A percentile compares a stretch with the other conserved stretches of the same genome.
These are phyloP conservation scores for Whitmania pigra DNA, from an alignment of 1,140 invertebrate genomes.

Conservation along the genomic window DNA sequence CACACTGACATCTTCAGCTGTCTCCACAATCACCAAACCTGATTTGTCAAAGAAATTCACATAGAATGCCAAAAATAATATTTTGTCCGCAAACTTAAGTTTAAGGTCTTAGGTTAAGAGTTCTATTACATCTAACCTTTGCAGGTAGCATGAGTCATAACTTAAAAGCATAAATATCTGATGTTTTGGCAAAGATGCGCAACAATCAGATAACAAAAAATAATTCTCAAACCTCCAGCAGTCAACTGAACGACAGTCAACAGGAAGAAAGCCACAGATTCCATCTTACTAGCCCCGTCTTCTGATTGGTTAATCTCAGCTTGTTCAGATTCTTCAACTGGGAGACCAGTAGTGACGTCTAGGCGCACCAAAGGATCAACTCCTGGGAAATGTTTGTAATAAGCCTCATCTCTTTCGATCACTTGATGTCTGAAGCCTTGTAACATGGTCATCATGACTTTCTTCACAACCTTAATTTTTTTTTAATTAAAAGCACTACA, in stretches of 20 bases:
- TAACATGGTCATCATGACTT: background rate
- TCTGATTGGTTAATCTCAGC: background rate
- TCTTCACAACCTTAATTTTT: background rate
- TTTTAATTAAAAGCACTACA: background rate
- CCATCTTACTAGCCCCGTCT: background rate
- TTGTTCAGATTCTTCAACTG: constrained; percentile 3
- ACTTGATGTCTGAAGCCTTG: background rate
- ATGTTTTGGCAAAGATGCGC: no score
- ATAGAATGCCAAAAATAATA: background rate
- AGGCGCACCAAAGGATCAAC: constrained; percentile 5
- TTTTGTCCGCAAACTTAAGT: no score
- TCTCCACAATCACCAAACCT: background rate
- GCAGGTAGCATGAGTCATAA: background rate
- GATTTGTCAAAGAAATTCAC: background rate
- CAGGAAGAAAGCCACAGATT: constrained; percentile 6
- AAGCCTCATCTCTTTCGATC: background rate
- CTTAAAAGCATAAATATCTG: no score
- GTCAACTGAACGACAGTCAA: background rate
- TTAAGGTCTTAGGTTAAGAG: background rate
- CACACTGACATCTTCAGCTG: background rate
- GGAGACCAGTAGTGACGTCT: background rate
- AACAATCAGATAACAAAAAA: no score
- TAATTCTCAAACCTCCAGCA: background rate
- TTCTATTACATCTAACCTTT: background rate
- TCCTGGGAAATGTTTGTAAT: background rate